Conservation (phyloP, 1,140 invertebrate genomes). For the Drosophila tristis region DNA sequence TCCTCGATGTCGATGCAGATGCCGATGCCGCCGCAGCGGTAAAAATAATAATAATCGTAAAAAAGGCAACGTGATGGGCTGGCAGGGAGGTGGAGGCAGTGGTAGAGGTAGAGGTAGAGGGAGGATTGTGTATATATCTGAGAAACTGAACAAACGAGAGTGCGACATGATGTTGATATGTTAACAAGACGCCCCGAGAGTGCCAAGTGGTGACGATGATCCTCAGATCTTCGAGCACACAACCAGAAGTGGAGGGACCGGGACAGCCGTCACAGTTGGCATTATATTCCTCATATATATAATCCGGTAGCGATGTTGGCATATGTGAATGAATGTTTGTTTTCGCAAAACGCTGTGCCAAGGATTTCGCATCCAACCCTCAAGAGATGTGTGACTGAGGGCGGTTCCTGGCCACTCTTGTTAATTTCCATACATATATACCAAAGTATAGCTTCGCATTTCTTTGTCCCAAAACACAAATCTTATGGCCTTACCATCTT, state of each 20-base stretch:
- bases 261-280: slow-evolving; percentile 69
- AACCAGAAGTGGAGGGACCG: background rate
- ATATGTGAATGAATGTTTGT: slow-evolving; percentile 73
- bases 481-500: slow-evolving; percentile 24
- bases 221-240: slow-evolving; percentile 23
- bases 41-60: slow-evolving; percentile 81
- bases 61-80: slow-evolving; percentile 48
- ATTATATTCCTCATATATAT: slow-evolving; percentile 53
- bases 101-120: slow-evolving; percentile 25
- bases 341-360: slow-evolving; percentile 57
- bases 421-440: slow-evolving; percentile 63
- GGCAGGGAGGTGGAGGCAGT: slow-evolving; percentile 1
- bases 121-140: slow-evolving; percentile 17
- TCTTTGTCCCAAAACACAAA: slow-evolving; percentile 11
- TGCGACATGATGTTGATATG: slow-evolving; percentile 83
- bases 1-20: slow-evolving; percentile 13
- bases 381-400: slow-evolving; percentile 42
- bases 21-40: slow-evolving; percentile 65
- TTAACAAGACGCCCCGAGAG: slow-evolving; percentile 80
- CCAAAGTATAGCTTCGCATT: slow-evolving; percentile 1
- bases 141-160: slow-evolving; percentile 57
- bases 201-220: slow-evolving; percentile 70
- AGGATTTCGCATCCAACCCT: slow-evolving; percentile 30
- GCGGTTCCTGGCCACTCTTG: slow-evolving; percentile 14
- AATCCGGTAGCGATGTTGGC: slow-evolving; percentile 79